phyloP scores from a whole-genome alignment of 1,140 invertebrate genomes.

The Pogonus chalceus region DNA sequence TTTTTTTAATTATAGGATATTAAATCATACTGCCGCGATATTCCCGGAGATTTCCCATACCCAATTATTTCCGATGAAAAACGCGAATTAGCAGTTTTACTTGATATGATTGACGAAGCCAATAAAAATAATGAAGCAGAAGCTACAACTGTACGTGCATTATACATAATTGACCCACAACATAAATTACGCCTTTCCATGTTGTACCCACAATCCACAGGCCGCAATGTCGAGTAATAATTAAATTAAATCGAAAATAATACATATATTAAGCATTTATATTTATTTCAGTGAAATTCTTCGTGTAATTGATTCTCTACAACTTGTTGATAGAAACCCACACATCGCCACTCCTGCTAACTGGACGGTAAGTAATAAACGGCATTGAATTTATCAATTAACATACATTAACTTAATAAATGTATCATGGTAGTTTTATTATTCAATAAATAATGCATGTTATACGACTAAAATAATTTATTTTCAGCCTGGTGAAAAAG shows the following conservation, averaged over 20 bases:
- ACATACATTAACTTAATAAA: not conserved
- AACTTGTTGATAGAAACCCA: slow-evolving; percentile 60
- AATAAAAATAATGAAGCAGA: slow-evolving; percentile 61
- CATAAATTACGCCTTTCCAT: slow-evolving; percentile 78
- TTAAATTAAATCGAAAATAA: not conserved
- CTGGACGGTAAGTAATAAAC: slow-evolving; percentile 60
- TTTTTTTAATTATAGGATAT: slow-evolving; percentile 59
- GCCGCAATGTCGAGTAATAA: slow-evolving; percentile 83
- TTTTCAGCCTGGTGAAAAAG: slow-evolving; percentile 61
- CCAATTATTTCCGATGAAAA: slow-evolving; percentile 81
- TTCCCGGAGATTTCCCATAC: slow-evolving; percentile 63
- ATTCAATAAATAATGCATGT: too few relatives aligned
- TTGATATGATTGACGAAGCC: slow-evolving; percentile 81
- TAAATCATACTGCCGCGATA: slow-evolving; percentile 58
- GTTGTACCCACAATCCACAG: slow-evolving; percentile 83
- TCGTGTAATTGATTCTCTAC: slow-evolving; percentile 78
- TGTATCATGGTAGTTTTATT: not conserved
- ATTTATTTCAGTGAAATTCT: slow-evolving; percentile 71
- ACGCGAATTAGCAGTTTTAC: slow-evolving; percentile 60
- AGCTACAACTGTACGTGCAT: slow-evolving; percentile 68
- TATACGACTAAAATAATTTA: slow-evolving; percentile 16
- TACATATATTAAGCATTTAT: slow-evolving; percentile 11
- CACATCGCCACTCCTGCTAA: slow-evolving; percentile 77
- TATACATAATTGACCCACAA: slow-evolving; percentile 81
- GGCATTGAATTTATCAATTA: not conserved